A percentile compares a stretch with the other conserved stretches of the same genome.
phyloP scores from a whole-genome alignment of 2,113 vertebrate species.

The Euleptes europaea region DNA sequence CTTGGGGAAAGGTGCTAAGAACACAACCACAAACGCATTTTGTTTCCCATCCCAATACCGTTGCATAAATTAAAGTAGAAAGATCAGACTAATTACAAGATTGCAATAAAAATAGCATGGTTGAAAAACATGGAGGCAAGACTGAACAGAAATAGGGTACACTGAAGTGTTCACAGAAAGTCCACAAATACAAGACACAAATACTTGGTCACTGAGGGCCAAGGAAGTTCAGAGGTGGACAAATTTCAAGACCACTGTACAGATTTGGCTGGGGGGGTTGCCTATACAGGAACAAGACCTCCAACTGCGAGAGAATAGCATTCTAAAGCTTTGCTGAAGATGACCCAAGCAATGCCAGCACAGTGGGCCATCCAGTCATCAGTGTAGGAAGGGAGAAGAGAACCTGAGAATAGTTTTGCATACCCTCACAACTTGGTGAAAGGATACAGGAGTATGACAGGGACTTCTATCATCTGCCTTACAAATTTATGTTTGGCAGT shows the following conservation, averaged over 20 bases:
- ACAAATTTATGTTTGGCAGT: fast-evolving
- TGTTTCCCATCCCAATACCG: constrained; percentile 25
- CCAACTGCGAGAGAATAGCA: background rate
- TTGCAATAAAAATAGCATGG: background rate
- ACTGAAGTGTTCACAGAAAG: background rate
- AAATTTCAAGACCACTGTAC: background rate
- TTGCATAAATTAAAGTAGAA: constrained; percentile 28
- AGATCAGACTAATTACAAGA: constrained; percentile 33
- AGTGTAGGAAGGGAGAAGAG: constrained; percentile 25
- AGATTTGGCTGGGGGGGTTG: fast-evolving
- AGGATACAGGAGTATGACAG: background rate
- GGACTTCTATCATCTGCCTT: background rate
- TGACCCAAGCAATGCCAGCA: background rate
- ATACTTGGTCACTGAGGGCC: background rate
- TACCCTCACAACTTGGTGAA: constrained; percentile 49
- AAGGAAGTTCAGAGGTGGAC: background rate
- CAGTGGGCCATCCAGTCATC: background rate
- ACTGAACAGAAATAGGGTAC: constrained; percentile 5
- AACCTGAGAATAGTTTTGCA: constrained; percentile 36
- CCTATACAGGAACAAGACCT: fast-evolving
- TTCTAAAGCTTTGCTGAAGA: background rate
- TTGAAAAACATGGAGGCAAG: background rate
- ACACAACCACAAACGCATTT: constrained; percentile 50
- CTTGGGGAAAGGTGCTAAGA: background rate
- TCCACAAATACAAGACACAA: background rate